Evolutionary conservation across 2,797 vertebrate species (phyloP).

Genomic region (Taenioides sp.): DNA sequence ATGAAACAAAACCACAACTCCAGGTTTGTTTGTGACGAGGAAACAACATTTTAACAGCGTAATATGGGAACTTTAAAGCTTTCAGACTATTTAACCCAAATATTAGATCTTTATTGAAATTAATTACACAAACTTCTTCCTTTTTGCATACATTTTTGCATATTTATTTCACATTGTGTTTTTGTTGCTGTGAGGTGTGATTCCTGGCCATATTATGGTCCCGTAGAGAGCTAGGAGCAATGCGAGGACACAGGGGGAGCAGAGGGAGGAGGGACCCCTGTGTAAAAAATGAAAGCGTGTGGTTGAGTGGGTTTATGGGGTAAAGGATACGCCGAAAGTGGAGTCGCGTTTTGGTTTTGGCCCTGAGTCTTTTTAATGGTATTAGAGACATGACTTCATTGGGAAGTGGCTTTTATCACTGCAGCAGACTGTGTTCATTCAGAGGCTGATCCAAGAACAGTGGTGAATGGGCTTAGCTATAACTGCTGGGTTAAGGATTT

Average conservation of each 20-base stretch:
- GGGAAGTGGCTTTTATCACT: slow-evolving; percentile 54
- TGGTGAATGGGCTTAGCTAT: slow-evolving; percentile 12
- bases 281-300: slow-evolving; percentile 34
- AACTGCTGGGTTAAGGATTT: background rate
- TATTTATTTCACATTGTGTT: slow-evolving; percentile 4
- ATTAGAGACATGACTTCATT: slow-evolving; percentile 72
- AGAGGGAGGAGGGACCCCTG: slow-evolving; percentile 52
- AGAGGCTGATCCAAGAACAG: slow-evolving; percentile 49
- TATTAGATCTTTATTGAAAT: background rate
- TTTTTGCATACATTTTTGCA: slow-evolving; percentile 1
- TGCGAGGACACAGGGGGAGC: slow-evolving; percentile 55
- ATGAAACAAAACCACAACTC: too few relatives aligned
- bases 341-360: slow-evolving; percentile 46
- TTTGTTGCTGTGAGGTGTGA: slow-evolving; percentile 48
- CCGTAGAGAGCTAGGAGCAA: slow-evolving; percentile 54
- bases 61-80: background rate
- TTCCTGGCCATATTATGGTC: slow-evolving; percentile 20
- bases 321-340: slow-evolving; percentile 56
- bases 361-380: slow-evolving; percentile 54
- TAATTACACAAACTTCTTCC: background rate
- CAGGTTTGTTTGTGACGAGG: too few relatives aligned
- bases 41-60: too few relatives aligned
- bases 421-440: slow-evolving; percentile 34
- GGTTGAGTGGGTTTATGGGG: slow-evolving; percentile 66
- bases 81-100: background rate